phyloP scores from a whole-genome alignment of 2,797 vertebrate genomes.

The Sebastes minor region DNA sequence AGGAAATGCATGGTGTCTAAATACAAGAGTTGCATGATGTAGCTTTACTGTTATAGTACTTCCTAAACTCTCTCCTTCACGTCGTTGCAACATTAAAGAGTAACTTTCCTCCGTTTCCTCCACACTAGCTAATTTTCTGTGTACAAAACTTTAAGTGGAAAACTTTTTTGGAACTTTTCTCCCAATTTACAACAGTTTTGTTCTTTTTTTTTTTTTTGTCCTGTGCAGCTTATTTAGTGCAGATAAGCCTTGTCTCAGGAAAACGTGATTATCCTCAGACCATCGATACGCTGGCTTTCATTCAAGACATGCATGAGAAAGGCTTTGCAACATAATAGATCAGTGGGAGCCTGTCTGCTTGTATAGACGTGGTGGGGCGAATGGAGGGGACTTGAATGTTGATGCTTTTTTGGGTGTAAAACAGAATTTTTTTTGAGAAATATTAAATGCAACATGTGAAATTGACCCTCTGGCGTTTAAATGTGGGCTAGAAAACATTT shows the following conservation, averaged over 20 bases:
- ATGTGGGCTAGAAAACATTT: not conserved
- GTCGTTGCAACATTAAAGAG: not conserved
- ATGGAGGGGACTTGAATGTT: slow-evolving; percentile 60
- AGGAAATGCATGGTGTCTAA: not conserved
- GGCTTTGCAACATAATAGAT: slow-evolving; percentile 80
- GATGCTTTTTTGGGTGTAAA: slow-evolving; percentile 47
- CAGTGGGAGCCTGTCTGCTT: slow-evolving; percentile 80
- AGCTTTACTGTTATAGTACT: fast-evolving
- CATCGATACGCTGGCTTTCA: slow-evolving; percentile 73
- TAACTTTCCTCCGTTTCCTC: not conserved
- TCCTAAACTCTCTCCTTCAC: not conserved
- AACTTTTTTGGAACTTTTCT: not conserved
- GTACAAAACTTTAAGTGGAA: not conserved
- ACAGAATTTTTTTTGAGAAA: not conserved
- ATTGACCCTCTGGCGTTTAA: not conserved
- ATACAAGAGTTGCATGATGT: not conserved
- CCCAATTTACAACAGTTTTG: slow-evolving; percentile 24
- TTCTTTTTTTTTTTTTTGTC: slow-evolving; percentile 23
- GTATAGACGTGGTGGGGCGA: slow-evolving; percentile 58
- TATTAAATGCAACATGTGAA: not conserved
- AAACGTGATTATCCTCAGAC: slow-evolving; percentile 80
- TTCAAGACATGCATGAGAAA: slow-evolving; percentile 83
- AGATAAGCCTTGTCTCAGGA: slow-evolving; percentile 72
- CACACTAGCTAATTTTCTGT: not conserved
- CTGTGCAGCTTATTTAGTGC: slow-evolving; percentile 67